Conservation (phyloP, 1,140 invertebrate genomes). For the Aphidius gifuensis region DNA sequence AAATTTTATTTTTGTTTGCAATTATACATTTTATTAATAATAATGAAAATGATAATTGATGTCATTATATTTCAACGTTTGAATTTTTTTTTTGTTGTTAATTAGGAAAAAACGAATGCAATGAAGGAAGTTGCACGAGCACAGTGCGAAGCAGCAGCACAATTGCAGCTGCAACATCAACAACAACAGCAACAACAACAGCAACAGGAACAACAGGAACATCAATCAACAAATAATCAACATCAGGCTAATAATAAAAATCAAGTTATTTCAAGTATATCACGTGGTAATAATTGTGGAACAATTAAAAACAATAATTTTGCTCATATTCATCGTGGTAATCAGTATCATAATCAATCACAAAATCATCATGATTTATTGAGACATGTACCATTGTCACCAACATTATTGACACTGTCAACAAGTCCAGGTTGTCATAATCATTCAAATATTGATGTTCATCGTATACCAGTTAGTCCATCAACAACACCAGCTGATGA, state of each 20-base stretch:
- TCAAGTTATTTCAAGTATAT: conserved; percentile 17
- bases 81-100: conserved; percentile 3
- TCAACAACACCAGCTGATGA: conserved; percentile 47
- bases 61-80: background rate
- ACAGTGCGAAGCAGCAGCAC: conserved; percentile 49
- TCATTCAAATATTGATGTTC: conserved; percentile 37
- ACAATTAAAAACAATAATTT: conserved; percentile 29
- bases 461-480: conserved; percentile 36
- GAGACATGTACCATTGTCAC: conserved; percentile 41
- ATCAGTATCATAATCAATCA: conserved; percentile 29
- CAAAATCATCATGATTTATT: conserved; percentile 36
- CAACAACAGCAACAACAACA: conserved; percentile 41
- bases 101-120: conserved; percentile 59
- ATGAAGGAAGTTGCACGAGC: conserved; percentile 54
- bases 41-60: background rate
- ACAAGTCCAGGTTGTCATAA: conserved; percentile 48
- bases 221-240: conserved; percentile 10
- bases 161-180: conserved; percentile 43
- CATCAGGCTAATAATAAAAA: conserved; percentile 23
- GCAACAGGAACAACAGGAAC: background rate
- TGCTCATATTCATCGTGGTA: conserved; percentile 10
- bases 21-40: background rate
- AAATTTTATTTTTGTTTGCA: background rate
- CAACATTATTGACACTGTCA: conserved; percentile 48
- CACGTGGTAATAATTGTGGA: conserved; percentile 19